Percentiles rank a stretch among this genome's conserved stretches.
Evolutionary conservation across 2,888 invertebrate species (phyloP).

Genomic region (Drosophila fungiperda): DNA sequence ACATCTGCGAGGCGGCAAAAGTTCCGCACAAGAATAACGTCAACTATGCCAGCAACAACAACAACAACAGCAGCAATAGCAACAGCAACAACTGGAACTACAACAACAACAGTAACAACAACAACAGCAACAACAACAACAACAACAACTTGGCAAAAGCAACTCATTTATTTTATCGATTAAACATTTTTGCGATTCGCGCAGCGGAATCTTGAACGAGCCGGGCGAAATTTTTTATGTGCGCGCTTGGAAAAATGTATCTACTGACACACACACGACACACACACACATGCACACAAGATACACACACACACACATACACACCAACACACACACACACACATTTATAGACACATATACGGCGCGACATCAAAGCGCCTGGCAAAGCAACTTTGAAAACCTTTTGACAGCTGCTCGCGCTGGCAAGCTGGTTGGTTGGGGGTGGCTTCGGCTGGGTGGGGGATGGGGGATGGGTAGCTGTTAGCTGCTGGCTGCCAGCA

Average conservation of each 20-base stretch:
- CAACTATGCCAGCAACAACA: conserved; percentile 63
- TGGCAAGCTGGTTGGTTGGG: conserved; percentile 21
- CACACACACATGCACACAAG: conserved; percentile 28
- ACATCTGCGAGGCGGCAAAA: conserved; percentile 57
- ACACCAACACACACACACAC: conserved; percentile 23
- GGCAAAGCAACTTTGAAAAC: conserved; percentile 76
- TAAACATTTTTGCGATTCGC: conserved; percentile 83
- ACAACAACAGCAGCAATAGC: conserved; percentile 35
- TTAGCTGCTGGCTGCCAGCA: conserved; percentile 4
- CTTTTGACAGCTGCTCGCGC: conserved; percentile 73
- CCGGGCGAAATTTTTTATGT: conserved; percentile 61
- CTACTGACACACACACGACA: conserved; percentile 70
- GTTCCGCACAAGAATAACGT: conserved; percentile 71
- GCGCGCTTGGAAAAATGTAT: conserved; percentile 70
- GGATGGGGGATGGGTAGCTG: neutral
- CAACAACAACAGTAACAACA: conserved; percentile 17
- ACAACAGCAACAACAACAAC: conserved; percentile 28
- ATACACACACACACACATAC: conserved; percentile 38
- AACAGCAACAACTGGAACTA: conserved; percentile 33
- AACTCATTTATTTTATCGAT: conserved; percentile 84
- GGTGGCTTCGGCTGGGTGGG: conserved; percentile 3
- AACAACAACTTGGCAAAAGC: conserved; percentile 60
- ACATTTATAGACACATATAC: conserved; percentile 31
- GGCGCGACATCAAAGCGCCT: conserved; percentile 74
- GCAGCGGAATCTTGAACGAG: conserved; percentile 76